phyloP scores from a whole-genome alignment of 2,888 invertebrate species.

The Carpatolechia fugitivella region DNA sequence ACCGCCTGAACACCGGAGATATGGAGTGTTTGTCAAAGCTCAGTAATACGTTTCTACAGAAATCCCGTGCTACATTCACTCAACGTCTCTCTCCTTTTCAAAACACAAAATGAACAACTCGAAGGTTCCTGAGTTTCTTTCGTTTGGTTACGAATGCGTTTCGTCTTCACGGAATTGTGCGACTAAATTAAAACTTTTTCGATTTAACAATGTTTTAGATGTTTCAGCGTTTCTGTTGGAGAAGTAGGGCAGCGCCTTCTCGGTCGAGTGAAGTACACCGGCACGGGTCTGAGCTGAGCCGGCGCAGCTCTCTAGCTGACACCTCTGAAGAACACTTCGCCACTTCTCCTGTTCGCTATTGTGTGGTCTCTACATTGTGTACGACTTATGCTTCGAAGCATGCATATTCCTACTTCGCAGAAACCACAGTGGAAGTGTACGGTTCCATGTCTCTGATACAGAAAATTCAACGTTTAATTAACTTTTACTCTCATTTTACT shows the following conservation, averaged over 20 bases:
- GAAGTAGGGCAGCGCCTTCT: slow-evolving; percentile 40
- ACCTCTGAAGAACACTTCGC: slow-evolving; percentile 29
- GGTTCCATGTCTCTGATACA: too few species aligned
- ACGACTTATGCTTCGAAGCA: background rate
- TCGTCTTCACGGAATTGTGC: background rate
- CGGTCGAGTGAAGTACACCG: slow-evolving; percentile 17
- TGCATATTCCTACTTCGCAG: too few species aligned
- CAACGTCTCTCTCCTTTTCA: background rate
- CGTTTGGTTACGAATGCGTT: background rate
- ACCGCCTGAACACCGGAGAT: slow-evolving; percentile 1
- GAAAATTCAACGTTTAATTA: too few species aligned
- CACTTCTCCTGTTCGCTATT: slow-evolving; percentile 7
- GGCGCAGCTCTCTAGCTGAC: slow-evolving; percentile 32
- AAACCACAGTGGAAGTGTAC: too few species aligned
- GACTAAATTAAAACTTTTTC: slow-evolving; percentile 6
- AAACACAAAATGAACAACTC: background rate
- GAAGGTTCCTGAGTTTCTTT: background rate
- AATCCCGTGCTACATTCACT: background rate
- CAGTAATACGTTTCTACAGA: background rate
- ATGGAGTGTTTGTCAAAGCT: slow-evolving; percentile 1
- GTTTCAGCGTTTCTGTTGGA: background rate
- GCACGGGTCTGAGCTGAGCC: background rate
- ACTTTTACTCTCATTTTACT: too few species aligned
- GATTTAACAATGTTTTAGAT: slow-evolving; percentile 2
- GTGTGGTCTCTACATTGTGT: background rate